phyloP scores from a whole-genome alignment of 2,113 vertebrate species.

The Leptobrachium leishanense region DNA sequence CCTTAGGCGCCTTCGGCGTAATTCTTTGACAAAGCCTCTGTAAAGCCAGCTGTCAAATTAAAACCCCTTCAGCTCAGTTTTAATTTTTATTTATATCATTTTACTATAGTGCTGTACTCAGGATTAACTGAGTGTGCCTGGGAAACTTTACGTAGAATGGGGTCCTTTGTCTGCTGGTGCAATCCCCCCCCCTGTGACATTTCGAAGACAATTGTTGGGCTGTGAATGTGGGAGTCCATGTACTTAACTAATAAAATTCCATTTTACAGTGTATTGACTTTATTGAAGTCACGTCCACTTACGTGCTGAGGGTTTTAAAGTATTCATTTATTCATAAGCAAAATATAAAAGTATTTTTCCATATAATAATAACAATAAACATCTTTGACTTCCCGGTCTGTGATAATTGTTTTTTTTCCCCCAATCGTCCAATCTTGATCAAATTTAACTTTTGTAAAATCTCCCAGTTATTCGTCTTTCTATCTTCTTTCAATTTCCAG shows the following conservation, averaged over 20 bases:
- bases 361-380: neutral
- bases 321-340: too few relatives aligned
- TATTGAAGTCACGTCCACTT: too few relatives aligned
- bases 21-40: slow-evolving; percentile 25
- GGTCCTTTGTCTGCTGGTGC: neutral
- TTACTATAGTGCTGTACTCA: neutral
- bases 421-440: slow-evolving; percentile 10
- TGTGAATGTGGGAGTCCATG: too few relatives aligned
- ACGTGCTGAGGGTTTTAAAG: too few relatives aligned
- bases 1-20: slow-evolving; percentile 31
- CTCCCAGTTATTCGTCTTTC: slow-evolving; percentile 1
- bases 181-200: neutral
- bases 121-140: slow-evolving; percentile 7
- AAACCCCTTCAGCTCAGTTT: neutral
- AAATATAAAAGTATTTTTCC: too few relatives aligned
- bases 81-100: slow-evolving; percentile 12
- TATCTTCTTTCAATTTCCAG: slow-evolving; percentile 24
- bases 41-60: slow-evolving; percentile 36
- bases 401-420: neutral
- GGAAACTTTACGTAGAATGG: neutral
- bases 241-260: too few relatives aligned
- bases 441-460: slow-evolving; percentile 14
- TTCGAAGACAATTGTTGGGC: neutral
- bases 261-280: too few relatives aligned
- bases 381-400: neutral